Evolutionary conservation across 92 coral and sea anemone species (phyloP).

Genomic region (Desmophyllum pertusum): DNA sequence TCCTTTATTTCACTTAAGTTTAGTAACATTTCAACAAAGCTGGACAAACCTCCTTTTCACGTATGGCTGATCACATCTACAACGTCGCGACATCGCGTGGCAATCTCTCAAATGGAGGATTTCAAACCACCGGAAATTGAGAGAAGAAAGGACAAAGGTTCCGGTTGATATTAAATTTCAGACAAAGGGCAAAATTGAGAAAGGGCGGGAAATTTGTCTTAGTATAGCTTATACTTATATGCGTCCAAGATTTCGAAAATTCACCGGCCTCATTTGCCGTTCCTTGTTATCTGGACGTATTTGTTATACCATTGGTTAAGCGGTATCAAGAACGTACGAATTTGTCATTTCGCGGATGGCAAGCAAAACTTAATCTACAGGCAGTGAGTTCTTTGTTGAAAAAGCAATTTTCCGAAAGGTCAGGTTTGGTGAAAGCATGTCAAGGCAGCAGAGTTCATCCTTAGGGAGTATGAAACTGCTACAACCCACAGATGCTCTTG

Average conservation of each 20-base stretch:
- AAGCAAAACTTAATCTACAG: background rate
- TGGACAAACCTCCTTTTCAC: conserved; percentile 8
- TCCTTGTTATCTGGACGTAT: background rate
- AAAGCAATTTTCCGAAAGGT: conserved; percentile 47
- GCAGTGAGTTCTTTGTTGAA: conserved; percentile 40
- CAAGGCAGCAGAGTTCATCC: conserved; percentile 32
- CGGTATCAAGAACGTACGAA: background rate
- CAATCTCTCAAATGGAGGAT: background rate
- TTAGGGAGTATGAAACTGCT: conserved; percentile 50
- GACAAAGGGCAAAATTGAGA: background rate
- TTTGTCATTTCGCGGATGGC: background rate
- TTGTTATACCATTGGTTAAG: too few species aligned
- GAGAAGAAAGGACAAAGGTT: too few species aligned
- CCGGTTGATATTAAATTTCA: background rate
- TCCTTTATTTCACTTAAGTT: too few species aligned
- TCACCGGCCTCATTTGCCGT: too few species aligned
- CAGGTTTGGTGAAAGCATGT: conserved; percentile 43
- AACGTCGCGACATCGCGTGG: conserved; percentile 9
- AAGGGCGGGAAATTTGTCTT: background rate
- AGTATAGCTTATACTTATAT: too few species aligned
- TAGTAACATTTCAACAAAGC: background rate
- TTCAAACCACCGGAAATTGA: too few species aligned
- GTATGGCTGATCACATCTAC: conserved; percentile 17
- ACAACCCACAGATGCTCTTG: conserved; percentile 50
- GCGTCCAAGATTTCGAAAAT: too few species aligned